Conservation (phyloP, 2,888 invertebrate species). For the Drosophila neutralis region DNA sequence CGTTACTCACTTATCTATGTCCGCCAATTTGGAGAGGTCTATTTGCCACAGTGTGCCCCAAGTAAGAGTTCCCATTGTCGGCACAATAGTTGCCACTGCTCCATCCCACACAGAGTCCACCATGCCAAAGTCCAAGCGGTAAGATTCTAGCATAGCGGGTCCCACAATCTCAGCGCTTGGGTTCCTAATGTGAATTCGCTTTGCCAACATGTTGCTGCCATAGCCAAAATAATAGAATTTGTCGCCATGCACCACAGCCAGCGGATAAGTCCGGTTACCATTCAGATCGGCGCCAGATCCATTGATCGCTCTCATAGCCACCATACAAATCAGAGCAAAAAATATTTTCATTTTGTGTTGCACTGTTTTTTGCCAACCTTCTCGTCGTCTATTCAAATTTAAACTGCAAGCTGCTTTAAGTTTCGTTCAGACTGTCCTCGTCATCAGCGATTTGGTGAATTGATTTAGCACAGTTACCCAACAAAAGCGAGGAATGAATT, state of each 20-base stretch:
- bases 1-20: slow-evolving; percentile 88
- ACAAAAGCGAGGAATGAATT: neutral
- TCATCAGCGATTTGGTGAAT: neutral
- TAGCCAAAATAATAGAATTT: slow-evolving; percentile 94
- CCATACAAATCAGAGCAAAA: neutral
- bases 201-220: slow-evolving; percentile 93
- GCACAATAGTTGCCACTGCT: slow-evolving; percentile 92
- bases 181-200: slow-evolving; percentile 92
- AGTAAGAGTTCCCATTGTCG: slow-evolving; percentile 59
- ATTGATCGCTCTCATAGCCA: neutral
- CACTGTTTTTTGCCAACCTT: slow-evolving; percentile 19
- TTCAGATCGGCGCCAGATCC: slow-evolving; percentile 1
- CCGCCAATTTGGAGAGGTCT: slow-evolving; percentile 86
- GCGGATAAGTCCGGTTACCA: neutral
- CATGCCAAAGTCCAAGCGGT: slow-evolving; percentile 89
- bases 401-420: neutral
- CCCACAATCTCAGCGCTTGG: slow-evolving; percentile 90
- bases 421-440: too few relatives aligned
- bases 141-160: slow-evolving; percentile 88
- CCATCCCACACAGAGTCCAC: slow-evolving; percentile 91
- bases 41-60: slow-evolving; percentile 94
- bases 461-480: neutral
- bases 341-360: slow-evolving; percentile 3
- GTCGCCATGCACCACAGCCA: slow-evolving; percentile 50
- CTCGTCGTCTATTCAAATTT: neutral